Percentiles rank a stretch among this genome's conserved stretches.
phyloP scores from a whole-genome alignment of 2,113 vertebrate genomes.

The Petrocephalus microphthalmus region DNA sequence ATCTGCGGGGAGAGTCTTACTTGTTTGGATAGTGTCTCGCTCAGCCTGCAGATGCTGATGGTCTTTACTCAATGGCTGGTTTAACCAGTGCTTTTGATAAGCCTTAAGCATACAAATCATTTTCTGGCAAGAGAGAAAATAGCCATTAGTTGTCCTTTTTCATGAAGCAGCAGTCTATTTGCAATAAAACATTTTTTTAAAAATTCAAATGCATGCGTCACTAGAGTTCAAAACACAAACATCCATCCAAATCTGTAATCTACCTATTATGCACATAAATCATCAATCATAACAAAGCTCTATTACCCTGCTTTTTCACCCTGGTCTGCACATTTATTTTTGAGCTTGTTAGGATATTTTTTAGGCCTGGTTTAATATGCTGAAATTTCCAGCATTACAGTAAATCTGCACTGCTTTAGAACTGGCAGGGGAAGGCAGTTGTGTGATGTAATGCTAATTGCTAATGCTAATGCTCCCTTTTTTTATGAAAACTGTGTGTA shows the following conservation, averaged over 20 bases:
- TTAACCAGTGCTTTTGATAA: conserved; percentile 14
- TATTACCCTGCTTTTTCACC: background rate
- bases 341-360: background rate
- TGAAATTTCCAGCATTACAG: background rate
- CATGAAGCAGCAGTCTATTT: background rate
- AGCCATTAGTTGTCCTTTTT: background rate
- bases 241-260: background rate
- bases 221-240: background rate
- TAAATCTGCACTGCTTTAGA: background rate
- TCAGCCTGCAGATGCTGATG: background rate
- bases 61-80: background rate
- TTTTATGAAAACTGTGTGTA: background rate
- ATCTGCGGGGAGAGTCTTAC: background rate
- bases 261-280: background rate
- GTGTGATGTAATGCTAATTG: background rate
- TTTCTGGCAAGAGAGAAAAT: background rate
- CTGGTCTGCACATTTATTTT: background rate
- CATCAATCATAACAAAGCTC: background rate
- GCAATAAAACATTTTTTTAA: background rate
- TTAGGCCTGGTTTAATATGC: background rate
- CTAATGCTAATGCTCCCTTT: background rate
- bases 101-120: background rate
- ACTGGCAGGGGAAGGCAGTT: background rate
- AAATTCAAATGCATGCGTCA: background rate
- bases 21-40: background rate